Evolutionary conservation across 2,113 vertebrate genomes (phyloP).

Genomic region (Raja brachyura): DNA sequence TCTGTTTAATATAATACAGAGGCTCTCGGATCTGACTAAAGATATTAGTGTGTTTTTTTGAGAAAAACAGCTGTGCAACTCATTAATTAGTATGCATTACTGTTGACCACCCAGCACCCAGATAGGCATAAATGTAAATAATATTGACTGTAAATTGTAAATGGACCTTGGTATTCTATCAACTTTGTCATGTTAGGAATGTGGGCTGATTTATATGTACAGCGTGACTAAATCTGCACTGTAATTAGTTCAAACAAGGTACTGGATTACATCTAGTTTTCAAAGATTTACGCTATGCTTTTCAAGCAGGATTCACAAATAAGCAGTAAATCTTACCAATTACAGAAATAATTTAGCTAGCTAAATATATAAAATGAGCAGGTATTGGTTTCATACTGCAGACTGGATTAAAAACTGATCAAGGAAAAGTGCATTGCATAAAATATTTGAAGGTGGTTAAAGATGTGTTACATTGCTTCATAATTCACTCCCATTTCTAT

Average conservation of each 20-base stretch:
- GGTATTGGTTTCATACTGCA: background rate
- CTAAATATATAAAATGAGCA: background rate
- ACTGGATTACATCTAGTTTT: background rate
- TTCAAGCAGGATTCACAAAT: background rate
- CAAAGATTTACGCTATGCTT: slow-evolving; percentile 6
- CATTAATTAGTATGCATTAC: background rate
- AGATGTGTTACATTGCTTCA: background rate
- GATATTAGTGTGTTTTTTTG: background rate
- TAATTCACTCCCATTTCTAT: background rate
- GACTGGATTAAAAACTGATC: slow-evolving; percentile 17
- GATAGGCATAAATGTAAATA: background rate
- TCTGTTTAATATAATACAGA: background rate
- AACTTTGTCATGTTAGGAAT: background rate
- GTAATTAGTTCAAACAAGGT: background rate
- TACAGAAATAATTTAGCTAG: slow-evolving; percentile 16
- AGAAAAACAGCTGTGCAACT: background rate
- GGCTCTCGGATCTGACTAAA: background rate
- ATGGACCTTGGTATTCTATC: background rate
- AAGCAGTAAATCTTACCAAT: background rate
- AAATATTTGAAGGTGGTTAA: background rate
- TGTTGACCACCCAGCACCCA: background rate
- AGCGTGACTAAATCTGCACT: background rate
- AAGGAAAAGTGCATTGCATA: background rate
- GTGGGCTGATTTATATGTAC: background rate
- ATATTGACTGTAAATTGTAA: background rate